These are phyloP conservation scores for Botia almorhae DNA, from an alignment of 2,797 vertebrate genomes.

Conservation along the genomic window DNA sequence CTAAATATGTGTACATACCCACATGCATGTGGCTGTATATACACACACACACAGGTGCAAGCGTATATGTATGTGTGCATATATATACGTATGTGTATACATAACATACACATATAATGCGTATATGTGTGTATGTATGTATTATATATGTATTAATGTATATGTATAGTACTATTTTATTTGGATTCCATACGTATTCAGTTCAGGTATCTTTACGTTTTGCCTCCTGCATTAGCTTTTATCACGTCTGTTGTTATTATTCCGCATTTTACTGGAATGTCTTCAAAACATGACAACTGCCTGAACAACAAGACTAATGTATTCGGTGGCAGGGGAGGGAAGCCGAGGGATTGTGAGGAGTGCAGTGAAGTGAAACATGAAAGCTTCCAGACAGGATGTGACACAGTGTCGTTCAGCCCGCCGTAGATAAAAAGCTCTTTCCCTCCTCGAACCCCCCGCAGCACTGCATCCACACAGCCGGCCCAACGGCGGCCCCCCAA, in stretches of 20 bases:
- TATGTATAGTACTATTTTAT: background rate
- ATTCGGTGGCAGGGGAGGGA: slow-evolving; percentile 64
- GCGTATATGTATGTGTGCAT: too few relatives aligned
- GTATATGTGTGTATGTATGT: too few relatives aligned
- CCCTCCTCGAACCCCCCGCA: slow-evolving; percentile 57
- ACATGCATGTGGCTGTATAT: too few relatives aligned
- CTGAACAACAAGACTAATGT: slow-evolving; percentile 78
- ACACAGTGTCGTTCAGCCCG: slow-evolving; percentile 74
- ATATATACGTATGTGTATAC: too few relatives aligned
- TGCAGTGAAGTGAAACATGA: slow-evolving; percentile 74
- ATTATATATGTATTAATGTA: too few relatives aligned
- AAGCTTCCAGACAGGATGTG: slow-evolving; percentile 71
- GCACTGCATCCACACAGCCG: slow-evolving; percentile 41
- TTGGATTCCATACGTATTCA: background rate
- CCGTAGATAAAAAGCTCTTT: slow-evolving; percentile 67
- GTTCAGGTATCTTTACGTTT: background rate
- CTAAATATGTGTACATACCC: background rate
- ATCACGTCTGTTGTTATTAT: slow-evolving; percentile 59
- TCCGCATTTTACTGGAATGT: slow-evolving; percentile 58
- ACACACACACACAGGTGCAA: too few relatives aligned
- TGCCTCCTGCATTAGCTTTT: slow-evolving; percentile 43
- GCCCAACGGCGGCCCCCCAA: slow-evolving; percentile 42
- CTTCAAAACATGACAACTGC: slow-evolving; percentile 75
- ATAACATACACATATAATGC: too few relatives aligned
- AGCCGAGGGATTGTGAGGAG: slow-evolving; percentile 72